Evolutionary conservation across 2,797 vertebrate genomes (phyloP).

Genomic region (Zalophus californianus): DNA sequence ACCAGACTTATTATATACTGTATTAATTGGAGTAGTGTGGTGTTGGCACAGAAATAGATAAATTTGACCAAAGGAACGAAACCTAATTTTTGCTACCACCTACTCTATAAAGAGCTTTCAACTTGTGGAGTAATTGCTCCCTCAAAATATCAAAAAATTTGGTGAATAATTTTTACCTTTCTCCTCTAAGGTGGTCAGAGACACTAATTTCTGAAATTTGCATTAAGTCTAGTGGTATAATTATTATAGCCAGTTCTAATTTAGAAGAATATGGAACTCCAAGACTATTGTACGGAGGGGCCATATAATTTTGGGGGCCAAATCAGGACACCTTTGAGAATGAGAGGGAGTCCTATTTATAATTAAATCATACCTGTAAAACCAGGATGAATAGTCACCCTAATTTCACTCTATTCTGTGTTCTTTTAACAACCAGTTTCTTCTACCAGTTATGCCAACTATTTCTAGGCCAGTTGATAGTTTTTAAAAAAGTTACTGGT

Average conservation of each 20-base stretch:
- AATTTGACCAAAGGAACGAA: constrained; percentile 8
- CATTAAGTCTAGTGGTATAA: background rate
- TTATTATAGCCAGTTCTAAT: background rate
- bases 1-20: background rate
- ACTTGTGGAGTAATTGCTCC: background rate
- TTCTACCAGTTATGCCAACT: background rate
- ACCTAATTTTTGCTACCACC: background rate
- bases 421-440: constrained; percentile 11
- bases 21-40: background rate
- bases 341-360: background rate
- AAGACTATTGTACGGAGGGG: background rate
- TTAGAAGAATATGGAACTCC: background rate
- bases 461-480: background rate
- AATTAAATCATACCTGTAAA: background rate
- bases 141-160: background rate
- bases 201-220: background rate
- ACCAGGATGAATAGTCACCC: background rate
- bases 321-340: background rate
- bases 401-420: background rate
- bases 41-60: background rate
- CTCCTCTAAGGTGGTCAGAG: background rate
- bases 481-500: constrained; percentile 11
- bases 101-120: background rate
- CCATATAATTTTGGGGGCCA: background rate
- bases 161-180: background rate